Evolutionary conservation across 2,797 vertebrate genomes (phyloP), one percentile per base, ranked within the genome.

Genomic region (Pseudochromis fuscus): DNA sequence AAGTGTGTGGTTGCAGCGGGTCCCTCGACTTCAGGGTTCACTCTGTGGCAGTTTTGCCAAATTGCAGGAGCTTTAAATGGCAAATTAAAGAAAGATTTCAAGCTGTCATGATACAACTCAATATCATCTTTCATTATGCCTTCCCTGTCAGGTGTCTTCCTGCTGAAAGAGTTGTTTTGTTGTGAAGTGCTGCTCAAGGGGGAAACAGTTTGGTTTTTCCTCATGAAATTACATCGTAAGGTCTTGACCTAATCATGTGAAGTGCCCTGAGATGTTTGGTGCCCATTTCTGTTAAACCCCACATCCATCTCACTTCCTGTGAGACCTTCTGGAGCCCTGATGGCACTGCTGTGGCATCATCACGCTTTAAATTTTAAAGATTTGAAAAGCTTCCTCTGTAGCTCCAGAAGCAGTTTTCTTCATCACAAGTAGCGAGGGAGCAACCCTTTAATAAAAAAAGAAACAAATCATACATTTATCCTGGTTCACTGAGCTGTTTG

Each of bases 1-100:
- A 55, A 56, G 42, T 10, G 35, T 61, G 62, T 19, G 46, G 23
- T 45, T 51, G 30, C 7, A 51, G 19, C 25, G n/a, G 21, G 7
- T 2, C 19, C 16, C 9, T 12, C 27, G n/a, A 58, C 45, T 31
- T 15, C 16, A 52, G 15, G 25, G 33, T 62, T 66, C 5, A 1
- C 7, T 25, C n/a, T 56, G 27, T 18, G 37, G 37, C 38, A 42
- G 18, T 2, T 19, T 42, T n/a, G 4, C 35, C 4, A 12, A 38
- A 15, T 38, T 33, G 16, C 30, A n/a, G 7, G 18, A 57, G 16
- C n/a, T 48, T 0, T 16, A 13, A 21, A 33, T 13, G 42, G 31
- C 27, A 5, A 5, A 18, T 66, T 16, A 24, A 30, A 8, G 7
- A 31, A 13, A 4, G 10, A 44, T 18, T 5, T 38, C 16, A 16